Evolutionary conservation across 1,140 invertebrate species (phyloP).

Genomic region (Musca vetustissima): DNA sequence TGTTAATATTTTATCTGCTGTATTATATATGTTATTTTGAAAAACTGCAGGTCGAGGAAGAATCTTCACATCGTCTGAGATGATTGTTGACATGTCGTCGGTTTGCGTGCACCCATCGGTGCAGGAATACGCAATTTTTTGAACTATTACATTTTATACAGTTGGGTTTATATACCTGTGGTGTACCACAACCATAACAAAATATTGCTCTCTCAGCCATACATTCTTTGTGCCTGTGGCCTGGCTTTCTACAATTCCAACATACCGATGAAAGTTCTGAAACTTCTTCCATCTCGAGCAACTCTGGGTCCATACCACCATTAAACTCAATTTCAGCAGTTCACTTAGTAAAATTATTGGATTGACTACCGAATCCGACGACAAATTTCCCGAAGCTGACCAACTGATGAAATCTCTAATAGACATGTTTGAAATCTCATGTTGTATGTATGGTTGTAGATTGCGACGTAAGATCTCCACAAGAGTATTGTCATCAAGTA

Average conservation of each 20-base stretch:
- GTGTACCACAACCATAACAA: constrained; percentile 8
- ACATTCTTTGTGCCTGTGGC: constrained; percentile 27
- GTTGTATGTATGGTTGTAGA: constrained; percentile 7
- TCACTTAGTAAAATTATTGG: not conserved
- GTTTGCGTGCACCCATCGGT: not conserved
- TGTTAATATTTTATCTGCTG: too few species aligned
- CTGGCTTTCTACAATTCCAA: constrained; percentile 22
- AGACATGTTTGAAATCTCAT: constrained; percentile 1
- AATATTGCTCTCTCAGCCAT: not conserved
- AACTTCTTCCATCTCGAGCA: not conserved
- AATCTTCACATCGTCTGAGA: too few species aligned
- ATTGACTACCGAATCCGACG: not conserved
- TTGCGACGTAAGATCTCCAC: constrained; percentile 1
- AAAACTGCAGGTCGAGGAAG: too few species aligned
- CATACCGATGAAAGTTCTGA: not conserved
- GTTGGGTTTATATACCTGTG: constrained; percentile 3
- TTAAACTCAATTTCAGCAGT: too few species aligned
- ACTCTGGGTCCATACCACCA: not conserved
- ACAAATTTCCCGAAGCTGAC: not conserved
- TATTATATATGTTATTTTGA: too few species aligned
- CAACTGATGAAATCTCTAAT: not conserved
- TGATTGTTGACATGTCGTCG: too few species aligned
- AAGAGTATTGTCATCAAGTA: not conserved
- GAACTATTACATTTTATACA: constrained; percentile 15
- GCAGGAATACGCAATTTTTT: not conserved